These are phyloP conservation scores for Vidua macroura DNA, from an alignment of 2,113 vertebrate species.

Conservation along the genomic window DNA sequence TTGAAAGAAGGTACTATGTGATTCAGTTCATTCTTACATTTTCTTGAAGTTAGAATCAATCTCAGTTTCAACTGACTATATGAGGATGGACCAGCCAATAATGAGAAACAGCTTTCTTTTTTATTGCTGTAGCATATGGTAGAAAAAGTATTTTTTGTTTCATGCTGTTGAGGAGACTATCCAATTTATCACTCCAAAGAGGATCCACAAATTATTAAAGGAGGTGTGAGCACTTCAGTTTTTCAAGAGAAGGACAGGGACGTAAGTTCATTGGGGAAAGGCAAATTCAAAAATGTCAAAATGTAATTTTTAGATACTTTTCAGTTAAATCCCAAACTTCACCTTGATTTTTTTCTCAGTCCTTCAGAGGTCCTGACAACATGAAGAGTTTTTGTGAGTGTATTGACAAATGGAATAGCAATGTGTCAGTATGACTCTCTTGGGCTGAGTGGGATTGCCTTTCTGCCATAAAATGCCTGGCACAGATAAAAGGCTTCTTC, in stretches of 20 bases:
- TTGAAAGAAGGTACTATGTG: neutral
- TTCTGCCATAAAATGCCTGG: neutral
- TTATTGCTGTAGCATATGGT: slow-evolving; percentile 41
- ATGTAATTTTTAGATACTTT: neutral
- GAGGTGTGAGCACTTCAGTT: neutral
- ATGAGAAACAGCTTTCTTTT: slow-evolving; percentile 59
- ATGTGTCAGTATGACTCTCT: neutral
- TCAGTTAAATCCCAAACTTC: neutral
- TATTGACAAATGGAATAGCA: neutral
- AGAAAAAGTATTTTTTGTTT: slow-evolving; percentile 21
- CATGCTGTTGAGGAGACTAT: neutral
- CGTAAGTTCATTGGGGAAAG: neutral
- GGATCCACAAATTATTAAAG: slow-evolving; percentile 21
- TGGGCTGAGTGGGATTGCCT: neutral
- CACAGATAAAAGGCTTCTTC: neutral
- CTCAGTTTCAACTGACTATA: slow-evolving; percentile 31
- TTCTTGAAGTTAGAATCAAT: slow-evolving; percentile 51
- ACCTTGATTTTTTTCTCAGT: neutral
- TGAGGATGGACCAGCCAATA: slow-evolving; percentile 45
- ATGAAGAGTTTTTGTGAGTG: neutral
- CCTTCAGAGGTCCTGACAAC: neutral
- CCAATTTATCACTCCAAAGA: slow-evolving; percentile 24
- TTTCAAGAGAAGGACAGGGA: neutral
- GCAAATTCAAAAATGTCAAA: neutral
- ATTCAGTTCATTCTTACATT: slow-evolving; percentile 33